phyloP scores from a whole-genome alignment of 2,888 invertebrate genomes.

The Nomada hirtipes region DNA sequence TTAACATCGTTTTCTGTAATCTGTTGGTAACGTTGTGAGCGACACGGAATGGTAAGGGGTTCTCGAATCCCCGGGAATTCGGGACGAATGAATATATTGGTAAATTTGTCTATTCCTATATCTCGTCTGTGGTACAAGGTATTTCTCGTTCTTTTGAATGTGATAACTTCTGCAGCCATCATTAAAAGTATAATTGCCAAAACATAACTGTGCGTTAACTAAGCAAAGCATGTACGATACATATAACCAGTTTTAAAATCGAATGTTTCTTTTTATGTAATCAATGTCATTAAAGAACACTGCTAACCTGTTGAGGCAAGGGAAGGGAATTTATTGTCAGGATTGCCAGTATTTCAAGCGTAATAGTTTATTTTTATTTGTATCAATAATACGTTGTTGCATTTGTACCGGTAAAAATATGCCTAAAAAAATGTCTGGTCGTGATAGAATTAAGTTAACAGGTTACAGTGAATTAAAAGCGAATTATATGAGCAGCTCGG shows the following conservation, averaged over 20 bases:
- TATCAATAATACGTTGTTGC: no score
- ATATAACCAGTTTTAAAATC: neutral
- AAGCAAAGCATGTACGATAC: neutral
- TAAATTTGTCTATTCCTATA: neutral
- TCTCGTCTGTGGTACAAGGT: neutral
- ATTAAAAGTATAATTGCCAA: neutral
- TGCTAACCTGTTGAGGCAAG: neutral
- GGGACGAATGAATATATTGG: no score
- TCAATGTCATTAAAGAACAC: slow-evolving; percentile 16
- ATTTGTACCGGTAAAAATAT: neutral
- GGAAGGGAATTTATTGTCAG: no score
- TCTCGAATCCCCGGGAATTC: neutral
- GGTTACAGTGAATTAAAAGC: neutral
- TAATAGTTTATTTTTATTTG: no score
- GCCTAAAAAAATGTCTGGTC: no score
- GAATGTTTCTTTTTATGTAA: slow-evolving; percentile 15
- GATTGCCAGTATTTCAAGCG: no score
- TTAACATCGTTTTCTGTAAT: no score
- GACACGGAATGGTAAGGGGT: neutral
- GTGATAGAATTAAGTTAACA: no score
- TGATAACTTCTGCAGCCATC: neutral
- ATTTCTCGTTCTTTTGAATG: neutral
- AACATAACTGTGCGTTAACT: neutral
- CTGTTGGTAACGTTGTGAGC: no score
- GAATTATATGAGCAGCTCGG: neutral